A percentile compares a stretch with the other conserved stretches of the same genome.
phyloP scores from a whole-genome alignment of 2,797 vertebrate species.

The Merluccius polli region DNA sequence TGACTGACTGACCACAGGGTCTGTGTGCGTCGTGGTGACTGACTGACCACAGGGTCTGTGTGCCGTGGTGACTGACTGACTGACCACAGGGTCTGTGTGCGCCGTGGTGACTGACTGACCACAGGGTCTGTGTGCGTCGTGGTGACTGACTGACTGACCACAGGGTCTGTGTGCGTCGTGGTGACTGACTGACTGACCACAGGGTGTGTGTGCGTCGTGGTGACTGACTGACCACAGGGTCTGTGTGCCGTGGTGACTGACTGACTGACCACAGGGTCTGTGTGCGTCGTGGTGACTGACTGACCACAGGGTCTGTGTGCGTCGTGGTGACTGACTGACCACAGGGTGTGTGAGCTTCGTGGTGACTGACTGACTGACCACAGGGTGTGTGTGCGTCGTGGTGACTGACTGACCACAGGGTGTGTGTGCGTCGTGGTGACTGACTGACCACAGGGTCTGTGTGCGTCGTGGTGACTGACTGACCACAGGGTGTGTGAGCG shows the following conservation, averaged over 20 bases:
- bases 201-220: not conserved
- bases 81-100: not conserved
- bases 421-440: not conserved
- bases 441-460: not conserved
- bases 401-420: not conserved
- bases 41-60: not conserved
- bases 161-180: not conserved
- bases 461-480: not conserved
- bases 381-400: not conserved
- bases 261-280: not conserved
- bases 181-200: not conserved
- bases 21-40: not conserved
- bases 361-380: not conserved
- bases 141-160: not conserved
- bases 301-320: not conserved
- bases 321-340: not conserved
- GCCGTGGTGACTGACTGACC: not conserved
- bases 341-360: not conserved
- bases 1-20: not conserved
- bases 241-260: not conserved
- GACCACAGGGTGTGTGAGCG: not conserved
- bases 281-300: not conserved
- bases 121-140: not conserved
- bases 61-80: not conserved
- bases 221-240: not conserved